Evolutionary conservation across 92 coral and sea anemone species (phyloP).

Genomic region (Heliopora coerulea): DNA sequence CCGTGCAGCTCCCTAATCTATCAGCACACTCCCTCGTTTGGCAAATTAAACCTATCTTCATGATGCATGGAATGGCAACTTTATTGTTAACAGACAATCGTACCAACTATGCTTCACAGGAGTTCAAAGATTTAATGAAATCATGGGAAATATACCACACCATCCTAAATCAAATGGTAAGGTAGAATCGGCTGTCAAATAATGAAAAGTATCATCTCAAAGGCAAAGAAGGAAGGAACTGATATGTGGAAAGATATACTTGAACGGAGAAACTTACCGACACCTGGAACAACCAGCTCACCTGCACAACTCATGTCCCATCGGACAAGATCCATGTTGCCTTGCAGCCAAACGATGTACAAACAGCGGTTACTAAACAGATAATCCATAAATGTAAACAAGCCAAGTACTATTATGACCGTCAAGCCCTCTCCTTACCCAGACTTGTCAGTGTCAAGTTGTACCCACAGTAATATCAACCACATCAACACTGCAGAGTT

Average conservation of each 20-base stretch:
- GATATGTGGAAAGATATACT: slow-evolving; percentile 60
- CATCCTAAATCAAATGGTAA: slow-evolving; percentile 5
- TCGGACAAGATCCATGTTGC: slow-evolving; percentile 55
- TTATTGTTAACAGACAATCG: background rate
- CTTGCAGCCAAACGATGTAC: slow-evolving; percentile 50
- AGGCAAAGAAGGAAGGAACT: slow-evolving; percentile 45
- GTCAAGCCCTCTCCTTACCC: slow-evolving; percentile 32
- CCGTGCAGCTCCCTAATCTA: slow-evolving; percentile 10
- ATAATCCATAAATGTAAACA: slow-evolving; percentile 41
- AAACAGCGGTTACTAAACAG: slow-evolving; percentile 44
- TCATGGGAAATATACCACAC: background rate
- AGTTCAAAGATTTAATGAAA: background rate
- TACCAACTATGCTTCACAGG: background rate
- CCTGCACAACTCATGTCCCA: slow-evolving; percentile 59
- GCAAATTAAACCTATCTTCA: slow-evolving; percentile 24
- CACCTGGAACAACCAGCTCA: slow-evolving; percentile 50
- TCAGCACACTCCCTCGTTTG: slow-evolving; percentile 16
- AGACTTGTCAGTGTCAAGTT: slow-evolving; percentile 37
- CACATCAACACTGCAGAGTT: too few species aligned
- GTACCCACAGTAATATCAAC: slow-evolving; percentile 26
- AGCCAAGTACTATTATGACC: slow-evolving; percentile 47
- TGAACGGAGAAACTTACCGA: slow-evolving; percentile 56
- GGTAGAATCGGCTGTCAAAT: slow-evolving; percentile 8
- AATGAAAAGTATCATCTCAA: slow-evolving; percentile 34
- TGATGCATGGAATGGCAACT: slow-evolving; percentile 7